These are phyloP conservation scores for Tokudaia tokunoshimensis DNA, from an alignment of 2,797 vertebrate species.

Conservation along the genomic window DNA sequence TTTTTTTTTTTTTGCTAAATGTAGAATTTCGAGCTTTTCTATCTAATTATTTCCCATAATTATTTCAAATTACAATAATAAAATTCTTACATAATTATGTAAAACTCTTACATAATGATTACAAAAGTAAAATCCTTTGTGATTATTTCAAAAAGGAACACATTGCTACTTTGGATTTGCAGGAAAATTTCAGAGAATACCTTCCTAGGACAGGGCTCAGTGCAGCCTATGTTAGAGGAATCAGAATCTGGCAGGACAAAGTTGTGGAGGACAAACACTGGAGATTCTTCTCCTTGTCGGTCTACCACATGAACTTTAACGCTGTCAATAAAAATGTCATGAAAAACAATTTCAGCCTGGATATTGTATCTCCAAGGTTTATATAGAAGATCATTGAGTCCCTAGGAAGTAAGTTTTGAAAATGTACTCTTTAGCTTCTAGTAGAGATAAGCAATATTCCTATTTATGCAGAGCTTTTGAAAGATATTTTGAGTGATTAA, in stretches of 20 bases:
- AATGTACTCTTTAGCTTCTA: not conserved
- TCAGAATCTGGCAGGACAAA: not conserved
- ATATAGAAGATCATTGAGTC: not conserved
- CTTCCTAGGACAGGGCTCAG: not conserved
- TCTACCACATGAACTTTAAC: not conserved
- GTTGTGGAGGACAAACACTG: not conserved
- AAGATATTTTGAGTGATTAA: not conserved
- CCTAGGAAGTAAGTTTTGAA: not conserved
- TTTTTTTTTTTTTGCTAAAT: conserved; percentile 1
- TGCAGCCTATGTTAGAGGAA: not conserved
- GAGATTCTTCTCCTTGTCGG: not conserved
- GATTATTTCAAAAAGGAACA: not conserved
- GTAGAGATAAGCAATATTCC: not conserved
- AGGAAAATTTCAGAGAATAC: conserved; percentile 30
- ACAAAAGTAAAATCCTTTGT: not conserved
- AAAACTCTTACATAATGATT: not conserved
- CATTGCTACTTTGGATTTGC: not conserved
- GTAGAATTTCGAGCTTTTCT: not conserved
- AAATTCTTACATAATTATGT: not conserved
- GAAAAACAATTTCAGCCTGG: not conserved
- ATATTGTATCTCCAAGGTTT: not conserved
- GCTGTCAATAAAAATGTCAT: not conserved
- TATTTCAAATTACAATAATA: not conserved
- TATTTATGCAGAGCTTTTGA: conserved; percentile 13
- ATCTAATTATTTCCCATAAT: not conserved